Percentiles rank a stretch among this genome's conserved stretches.
Evolutionary conservation across 1,140 invertebrate genomes (phyloP).

Genomic region (Dendroctonus ponderosae): DNA sequence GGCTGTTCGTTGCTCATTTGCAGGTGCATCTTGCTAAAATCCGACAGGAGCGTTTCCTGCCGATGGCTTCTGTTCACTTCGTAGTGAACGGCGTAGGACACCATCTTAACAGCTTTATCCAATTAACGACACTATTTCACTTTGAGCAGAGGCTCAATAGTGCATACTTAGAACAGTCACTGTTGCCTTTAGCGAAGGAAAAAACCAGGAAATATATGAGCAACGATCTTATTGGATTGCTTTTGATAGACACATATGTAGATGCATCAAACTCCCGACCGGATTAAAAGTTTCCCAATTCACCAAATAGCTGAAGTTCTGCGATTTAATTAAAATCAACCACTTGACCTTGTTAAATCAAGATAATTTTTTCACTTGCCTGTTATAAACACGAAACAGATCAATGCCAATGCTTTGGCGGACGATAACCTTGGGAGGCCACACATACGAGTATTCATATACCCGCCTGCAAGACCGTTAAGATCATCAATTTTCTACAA

Average conservation of each 20-base stretch:
- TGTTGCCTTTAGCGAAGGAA: too few species aligned
- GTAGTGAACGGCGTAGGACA: conserved; percentile 41
- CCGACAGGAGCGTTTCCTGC: conserved; percentile 39
- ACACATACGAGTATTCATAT: background rate
- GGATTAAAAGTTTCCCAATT: too few species aligned
- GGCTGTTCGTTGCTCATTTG: conserved; percentile 54
- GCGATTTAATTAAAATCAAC: conserved; percentile 19
- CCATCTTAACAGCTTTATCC: conserved; percentile 13
- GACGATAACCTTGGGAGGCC: conserved; percentile 16
- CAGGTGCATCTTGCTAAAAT: conserved; percentile 43
- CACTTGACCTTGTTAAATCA: conserved; percentile 25
- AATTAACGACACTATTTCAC: background rate
- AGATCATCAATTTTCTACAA: background rate
- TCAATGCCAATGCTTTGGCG: conserved; percentile 25
- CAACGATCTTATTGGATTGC: too few species aligned
- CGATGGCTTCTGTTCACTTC: conserved; percentile 34
- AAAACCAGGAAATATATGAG: too few species aligned
- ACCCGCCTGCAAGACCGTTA: background rate
- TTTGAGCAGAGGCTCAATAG: too few species aligned
- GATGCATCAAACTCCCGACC: too few species aligned
- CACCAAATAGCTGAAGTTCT: background rate
- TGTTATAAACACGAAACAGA: conserved; percentile 8
- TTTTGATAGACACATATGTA: too few species aligned
- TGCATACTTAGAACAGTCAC: too few species aligned
- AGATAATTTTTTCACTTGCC: background rate